These are phyloP conservation scores for Enteromius viviparus DNA, from an alignment of 2,797 vertebrate species.

Conservation along the genomic window DNA sequence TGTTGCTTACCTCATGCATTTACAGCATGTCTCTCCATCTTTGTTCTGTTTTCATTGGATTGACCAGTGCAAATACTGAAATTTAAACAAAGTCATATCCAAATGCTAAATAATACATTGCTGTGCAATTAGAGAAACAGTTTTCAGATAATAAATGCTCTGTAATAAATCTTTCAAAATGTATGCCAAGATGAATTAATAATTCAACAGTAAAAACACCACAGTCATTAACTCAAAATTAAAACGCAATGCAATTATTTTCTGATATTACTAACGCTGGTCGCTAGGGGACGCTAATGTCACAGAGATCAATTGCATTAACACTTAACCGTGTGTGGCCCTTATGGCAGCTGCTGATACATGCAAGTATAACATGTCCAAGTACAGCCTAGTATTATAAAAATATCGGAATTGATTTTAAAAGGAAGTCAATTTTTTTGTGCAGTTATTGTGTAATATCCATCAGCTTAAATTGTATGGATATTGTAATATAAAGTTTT, in stretches of 20 bases:
- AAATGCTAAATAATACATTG: not conserved
- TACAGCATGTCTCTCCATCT: not conserved
- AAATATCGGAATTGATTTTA: not conserved
- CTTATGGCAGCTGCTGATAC: not conserved
- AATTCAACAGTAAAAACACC: not conserved
- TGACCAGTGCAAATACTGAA: not conserved
- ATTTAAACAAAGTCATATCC: not conserved
- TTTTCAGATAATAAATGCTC: not conserved
- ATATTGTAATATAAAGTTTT: constrained; percentile 37
- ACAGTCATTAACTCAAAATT: not conserved
- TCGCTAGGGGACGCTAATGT: constrained; percentile 45
- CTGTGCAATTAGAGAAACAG: not conserved
- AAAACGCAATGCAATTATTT: not conserved
- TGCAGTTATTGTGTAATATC: not conserved
- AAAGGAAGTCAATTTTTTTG: not conserved
- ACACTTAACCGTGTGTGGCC: not conserved
- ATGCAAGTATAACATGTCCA: too few relatives aligned
- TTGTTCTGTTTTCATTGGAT: not conserved
- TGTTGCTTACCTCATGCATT: not conserved
- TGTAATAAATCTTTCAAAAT: not conserved
- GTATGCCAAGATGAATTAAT: not conserved
- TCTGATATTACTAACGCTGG: not conserved
- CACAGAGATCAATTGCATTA: not conserved
- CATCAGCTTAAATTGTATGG: not conserved
- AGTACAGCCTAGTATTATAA: not conserved